Evolutionary conservation across 2,797 vertebrate species (phyloP).

Genomic region (Acanthurus leucopareius): DNA sequence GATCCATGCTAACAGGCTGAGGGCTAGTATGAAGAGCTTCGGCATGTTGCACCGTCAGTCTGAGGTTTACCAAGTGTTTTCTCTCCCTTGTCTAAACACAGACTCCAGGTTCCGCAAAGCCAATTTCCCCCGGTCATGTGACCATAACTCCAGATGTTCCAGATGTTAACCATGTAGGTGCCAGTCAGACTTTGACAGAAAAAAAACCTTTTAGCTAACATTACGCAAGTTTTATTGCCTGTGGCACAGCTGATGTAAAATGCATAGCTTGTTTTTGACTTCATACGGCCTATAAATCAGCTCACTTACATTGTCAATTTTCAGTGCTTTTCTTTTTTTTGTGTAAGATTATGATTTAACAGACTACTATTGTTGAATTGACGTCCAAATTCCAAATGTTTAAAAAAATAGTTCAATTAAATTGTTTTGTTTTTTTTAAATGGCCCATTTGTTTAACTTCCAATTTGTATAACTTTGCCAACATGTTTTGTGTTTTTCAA

Average conservation of each 20-base stretch:
- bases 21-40: conserved; percentile 20
- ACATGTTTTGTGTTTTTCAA: too few species aligned
- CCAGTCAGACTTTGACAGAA: conserved; percentile 18
- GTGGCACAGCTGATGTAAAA: neutral
- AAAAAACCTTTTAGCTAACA: neutral
- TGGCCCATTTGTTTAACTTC: too few species aligned
- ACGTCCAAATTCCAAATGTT: too few species aligned
- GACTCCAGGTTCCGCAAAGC: conserved; percentile 26
- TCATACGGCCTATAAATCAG: neutral
- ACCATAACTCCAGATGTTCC: conserved; percentile 72
- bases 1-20: conserved; percentile 73
- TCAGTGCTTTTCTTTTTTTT: too few species aligned
- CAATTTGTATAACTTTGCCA: too few species aligned
- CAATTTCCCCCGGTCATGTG: conserved; percentile 66
- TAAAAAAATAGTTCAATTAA: too few species aligned
- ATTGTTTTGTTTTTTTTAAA: too few species aligned
- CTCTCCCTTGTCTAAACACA: conserved; percentile 1
- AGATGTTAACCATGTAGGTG: conserved; percentile 75
- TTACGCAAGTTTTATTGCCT: neutral
- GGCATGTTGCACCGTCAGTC: conserved; percentile 59
- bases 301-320: neutral
- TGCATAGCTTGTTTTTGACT: neutral
- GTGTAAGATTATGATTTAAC: too few species aligned
- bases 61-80: neutral
- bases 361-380: too few species aligned